phyloP scores from a whole-genome alignment of 2,888 invertebrate genomes.

The Eupithecia exiguata region DNA sequence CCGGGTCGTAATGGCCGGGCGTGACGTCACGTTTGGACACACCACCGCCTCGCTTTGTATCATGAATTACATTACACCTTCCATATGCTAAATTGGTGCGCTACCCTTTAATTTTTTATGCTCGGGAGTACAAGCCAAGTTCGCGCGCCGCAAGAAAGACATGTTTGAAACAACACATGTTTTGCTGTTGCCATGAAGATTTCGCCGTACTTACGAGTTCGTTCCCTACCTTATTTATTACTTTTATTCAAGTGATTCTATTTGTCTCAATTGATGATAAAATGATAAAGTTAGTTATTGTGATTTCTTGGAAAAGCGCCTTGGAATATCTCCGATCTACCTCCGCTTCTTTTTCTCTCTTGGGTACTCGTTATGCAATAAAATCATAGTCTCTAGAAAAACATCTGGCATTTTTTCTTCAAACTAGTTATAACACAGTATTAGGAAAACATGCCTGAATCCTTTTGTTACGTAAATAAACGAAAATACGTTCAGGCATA shows the following conservation, averaged over 20 bases:
- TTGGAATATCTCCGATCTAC: neutral
- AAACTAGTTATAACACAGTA: neutral
- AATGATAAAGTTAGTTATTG: neutral
- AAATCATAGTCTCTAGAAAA: neutral
- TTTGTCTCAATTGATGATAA: neutral
- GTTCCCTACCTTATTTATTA: neutral
- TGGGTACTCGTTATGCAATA: neutral
- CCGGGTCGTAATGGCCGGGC: slow-evolving; percentile 63
- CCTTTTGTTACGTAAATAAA: neutral
- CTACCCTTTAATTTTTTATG: slow-evolving; percentile 41
- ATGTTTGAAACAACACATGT: neutral
- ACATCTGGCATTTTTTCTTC: neutral
- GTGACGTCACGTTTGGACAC: slow-evolving; percentile 69
- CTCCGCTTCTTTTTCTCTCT: neutral
- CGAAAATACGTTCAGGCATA: neutral
- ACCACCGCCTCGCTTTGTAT: slow-evolving; percentile 54
- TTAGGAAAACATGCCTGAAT: too few relatives aligned
- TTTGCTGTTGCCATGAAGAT: neutral
- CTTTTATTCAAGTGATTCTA: neutral
- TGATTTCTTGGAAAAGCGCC: neutral
- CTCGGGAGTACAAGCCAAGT: slow-evolving; percentile 30
- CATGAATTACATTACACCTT: slow-evolving; percentile 60
- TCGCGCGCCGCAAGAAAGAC: neutral
- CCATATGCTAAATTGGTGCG: slow-evolving; percentile 50
- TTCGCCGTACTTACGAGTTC: neutral